These are phyloP conservation scores for Carabus problematicus DNA, from an alignment of 2,888 invertebrate species.

Conservation along the genomic window DNA sequence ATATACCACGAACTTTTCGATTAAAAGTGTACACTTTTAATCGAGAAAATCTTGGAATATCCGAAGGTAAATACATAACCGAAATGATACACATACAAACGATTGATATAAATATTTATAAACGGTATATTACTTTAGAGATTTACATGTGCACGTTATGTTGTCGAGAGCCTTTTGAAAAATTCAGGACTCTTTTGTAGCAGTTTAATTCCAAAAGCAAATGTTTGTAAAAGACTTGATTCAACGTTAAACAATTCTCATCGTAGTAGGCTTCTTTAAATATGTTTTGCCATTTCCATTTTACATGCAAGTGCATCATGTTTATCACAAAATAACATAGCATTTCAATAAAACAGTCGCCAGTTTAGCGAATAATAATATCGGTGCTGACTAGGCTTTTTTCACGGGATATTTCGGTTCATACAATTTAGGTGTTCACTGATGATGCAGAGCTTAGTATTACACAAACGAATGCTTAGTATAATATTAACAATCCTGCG, in stretches of 20 bases:
- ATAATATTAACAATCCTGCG: no score
- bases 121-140: constrained; percentile 17
- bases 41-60: no score
- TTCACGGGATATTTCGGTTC: background rate
- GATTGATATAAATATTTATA: constrained; percentile 25
- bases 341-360: background rate
- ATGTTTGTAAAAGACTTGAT: constrained; percentile 17
- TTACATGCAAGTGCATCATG: no score
- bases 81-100: constrained; percentile 10
- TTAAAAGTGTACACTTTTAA: no score
- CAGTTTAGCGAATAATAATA: background rate
- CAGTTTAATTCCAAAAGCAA: constrained; percentile 19
- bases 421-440: no score
- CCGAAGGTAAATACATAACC: constrained; percentile 10
- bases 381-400: background rate
- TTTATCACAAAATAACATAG: background rate
- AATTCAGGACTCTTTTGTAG: constrained; percentile 15
- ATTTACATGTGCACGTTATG: constrained; percentile 6
- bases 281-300: background rate
- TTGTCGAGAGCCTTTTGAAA: constrained; percentile 2
- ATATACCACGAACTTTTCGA: no score
- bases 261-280: no score
- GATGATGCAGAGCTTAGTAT: no score
- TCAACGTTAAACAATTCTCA: background rate
- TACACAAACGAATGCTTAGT: no score